These are phyloP conservation scores for Rhagonycha lutea DNA, from an alignment of 2,888 invertebrate genomes.

Conservation along the genomic window DNA sequence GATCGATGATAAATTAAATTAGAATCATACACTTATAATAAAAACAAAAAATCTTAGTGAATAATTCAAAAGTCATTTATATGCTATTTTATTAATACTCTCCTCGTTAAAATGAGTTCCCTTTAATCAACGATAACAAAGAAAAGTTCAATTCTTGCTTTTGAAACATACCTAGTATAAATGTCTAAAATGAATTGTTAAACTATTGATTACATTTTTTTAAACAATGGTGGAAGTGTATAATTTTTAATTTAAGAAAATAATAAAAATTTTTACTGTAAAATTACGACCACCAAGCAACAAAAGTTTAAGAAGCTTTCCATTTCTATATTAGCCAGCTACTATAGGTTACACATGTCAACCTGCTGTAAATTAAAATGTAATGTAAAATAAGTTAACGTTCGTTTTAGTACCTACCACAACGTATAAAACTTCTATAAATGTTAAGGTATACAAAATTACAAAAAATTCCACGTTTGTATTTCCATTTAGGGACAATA, in stretches of 20 bases:
- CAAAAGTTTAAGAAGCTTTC: not conserved
- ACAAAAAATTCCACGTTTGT: not conserved
- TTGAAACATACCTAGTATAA: too few species aligned
- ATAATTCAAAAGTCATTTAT: not conserved
- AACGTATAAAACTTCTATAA: not conserved
- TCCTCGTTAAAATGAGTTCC: not conserved
- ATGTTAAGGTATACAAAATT: not conserved
- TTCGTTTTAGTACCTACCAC: not conserved
- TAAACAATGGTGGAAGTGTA: not conserved
- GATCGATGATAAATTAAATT: slow-evolving; percentile 37
- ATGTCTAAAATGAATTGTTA: not conserved
- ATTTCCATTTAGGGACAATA: not conserved
- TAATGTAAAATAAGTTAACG: not conserved
- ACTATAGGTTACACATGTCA: not conserved
- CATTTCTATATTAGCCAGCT: not conserved
- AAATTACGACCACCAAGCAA: not conserved
- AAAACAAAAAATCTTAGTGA: not conserved
- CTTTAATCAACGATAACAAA: not conserved
- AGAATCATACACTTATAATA: slow-evolving; percentile 5
- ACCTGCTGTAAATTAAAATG: not conserved
- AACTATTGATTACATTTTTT: not conserved
- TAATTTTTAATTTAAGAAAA: not conserved
- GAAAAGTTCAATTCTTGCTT: not conserved
- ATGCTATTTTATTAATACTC: not conserved
- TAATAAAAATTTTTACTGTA: not conserved